phyloP scores from a whole-genome alignment of 2,888 invertebrate species.

The Physocephala rufipes region DNA sequence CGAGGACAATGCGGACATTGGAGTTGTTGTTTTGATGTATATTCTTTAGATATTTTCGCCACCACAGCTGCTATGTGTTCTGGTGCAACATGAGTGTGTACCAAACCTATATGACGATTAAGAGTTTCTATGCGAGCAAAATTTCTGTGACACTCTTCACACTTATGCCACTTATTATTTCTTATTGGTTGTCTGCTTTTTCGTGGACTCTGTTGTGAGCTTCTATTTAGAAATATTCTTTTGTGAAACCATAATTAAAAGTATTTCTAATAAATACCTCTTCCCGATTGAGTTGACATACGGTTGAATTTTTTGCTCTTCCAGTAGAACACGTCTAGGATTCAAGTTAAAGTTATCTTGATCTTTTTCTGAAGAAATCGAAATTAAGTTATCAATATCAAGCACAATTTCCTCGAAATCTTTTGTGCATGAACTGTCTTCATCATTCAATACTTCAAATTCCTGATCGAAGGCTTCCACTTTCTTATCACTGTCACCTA shows the following conservation, averaged over 20 bases:
- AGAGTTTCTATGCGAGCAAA: slow-evolving; percentile 56
- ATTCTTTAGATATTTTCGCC: slow-evolving; percentile 20
- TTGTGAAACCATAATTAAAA: not conserved
- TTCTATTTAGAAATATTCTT: not conserved
- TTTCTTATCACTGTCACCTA: slow-evolving; percentile 24
- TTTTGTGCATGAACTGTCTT: slow-evolving; percentile 19
- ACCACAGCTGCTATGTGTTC: slow-evolving; percentile 41
- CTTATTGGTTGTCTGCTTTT: not conserved
- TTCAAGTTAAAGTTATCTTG: slow-evolving; percentile 32
- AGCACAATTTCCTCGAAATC: slow-evolving; percentile 33
- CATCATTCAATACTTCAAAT: slow-evolving; percentile 1
- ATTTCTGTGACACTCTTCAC: slow-evolving; percentile 50
- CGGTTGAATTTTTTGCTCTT: slow-evolving; percentile 35
- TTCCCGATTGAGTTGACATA: slow-evolving; percentile 31
- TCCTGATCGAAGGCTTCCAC: slow-evolving; percentile 33
- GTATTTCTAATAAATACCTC: not conserved
- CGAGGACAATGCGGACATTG: slow-evolving; percentile 56
- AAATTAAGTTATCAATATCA: slow-evolving; percentile 30
- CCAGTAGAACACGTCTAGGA: slow-evolving; percentile 34
- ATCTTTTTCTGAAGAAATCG: not conserved
- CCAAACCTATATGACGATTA: slow-evolving; percentile 49
- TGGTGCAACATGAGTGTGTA: slow-evolving; percentile 46
- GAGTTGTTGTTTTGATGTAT: slow-evolving; percentile 40
- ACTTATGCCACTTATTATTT: slow-evolving; percentile 46
- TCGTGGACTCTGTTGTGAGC: not conserved